These are phyloP conservation scores for Sula dactylatra DNA, from an alignment of 2,113 vertebrate genomes.

Conservation along the genomic window DNA sequence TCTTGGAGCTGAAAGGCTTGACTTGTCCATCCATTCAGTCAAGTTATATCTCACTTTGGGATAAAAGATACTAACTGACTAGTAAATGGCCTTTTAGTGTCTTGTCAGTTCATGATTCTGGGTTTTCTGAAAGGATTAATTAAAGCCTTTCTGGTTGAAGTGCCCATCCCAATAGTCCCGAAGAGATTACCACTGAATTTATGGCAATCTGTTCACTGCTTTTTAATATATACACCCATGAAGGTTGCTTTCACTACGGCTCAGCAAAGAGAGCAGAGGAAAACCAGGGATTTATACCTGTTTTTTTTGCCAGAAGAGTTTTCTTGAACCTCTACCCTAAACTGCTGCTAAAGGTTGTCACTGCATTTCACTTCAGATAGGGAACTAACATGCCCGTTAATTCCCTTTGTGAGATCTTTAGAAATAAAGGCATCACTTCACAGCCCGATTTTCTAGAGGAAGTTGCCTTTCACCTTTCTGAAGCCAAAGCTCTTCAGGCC, in stretches of 20 bases:
- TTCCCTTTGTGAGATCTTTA: background rate
- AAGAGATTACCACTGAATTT: background rate
- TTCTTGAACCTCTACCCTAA: background rate
- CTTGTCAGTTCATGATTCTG: background rate
- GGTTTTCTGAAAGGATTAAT: background rate
- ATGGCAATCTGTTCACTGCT: background rate
- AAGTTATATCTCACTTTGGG: background rate
- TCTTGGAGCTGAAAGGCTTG: background rate
- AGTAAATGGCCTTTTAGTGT: background rate
- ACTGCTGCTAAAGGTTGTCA: background rate
- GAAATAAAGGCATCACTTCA: background rate
- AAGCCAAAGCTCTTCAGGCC: background rate
- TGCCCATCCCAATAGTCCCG: background rate
- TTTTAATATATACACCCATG: background rate
- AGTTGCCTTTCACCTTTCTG: background rate
- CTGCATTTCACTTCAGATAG: background rate
- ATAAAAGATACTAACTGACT: background rate
- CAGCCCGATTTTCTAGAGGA: background rate
- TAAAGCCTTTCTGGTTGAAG: background rate
- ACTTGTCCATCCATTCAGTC: background rate
- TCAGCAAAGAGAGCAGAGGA: background rate
- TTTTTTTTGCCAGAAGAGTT: background rate
- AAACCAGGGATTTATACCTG: background rate
- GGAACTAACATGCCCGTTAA: background rate
- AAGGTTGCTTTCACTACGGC: background rate